Evolutionary conservation across 2,888 invertebrate species (phyloP).

Genomic region (Clistopyga incitator): DNA sequence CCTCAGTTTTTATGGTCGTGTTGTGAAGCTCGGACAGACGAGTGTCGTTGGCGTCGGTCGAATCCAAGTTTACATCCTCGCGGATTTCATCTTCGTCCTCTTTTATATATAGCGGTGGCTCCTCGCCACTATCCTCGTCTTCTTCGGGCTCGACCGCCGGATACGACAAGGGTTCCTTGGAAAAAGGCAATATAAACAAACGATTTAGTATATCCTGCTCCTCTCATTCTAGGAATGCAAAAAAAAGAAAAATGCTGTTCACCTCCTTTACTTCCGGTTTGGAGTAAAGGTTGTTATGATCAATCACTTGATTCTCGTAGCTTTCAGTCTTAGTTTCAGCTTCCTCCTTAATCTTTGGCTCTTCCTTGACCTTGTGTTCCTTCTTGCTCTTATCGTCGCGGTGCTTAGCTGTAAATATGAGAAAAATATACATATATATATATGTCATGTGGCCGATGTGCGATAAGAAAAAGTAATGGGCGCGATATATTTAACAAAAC

Average conservation of each 20-base stretch:
- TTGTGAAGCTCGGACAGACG: constrained; percentile 82
- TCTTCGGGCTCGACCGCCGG: constrained; percentile 83
- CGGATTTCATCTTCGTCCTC: constrained; percentile 84
- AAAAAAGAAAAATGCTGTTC: neutral
- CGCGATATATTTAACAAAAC: neutral
- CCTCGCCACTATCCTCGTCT: constrained; percentile 81
- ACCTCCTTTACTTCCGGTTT: constrained; percentile 69
- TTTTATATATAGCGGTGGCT: constrained; percentile 85
- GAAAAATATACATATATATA: neutral
- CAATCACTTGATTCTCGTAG: constrained; percentile 53
- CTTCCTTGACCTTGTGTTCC: constrained; percentile 82
- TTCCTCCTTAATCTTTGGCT: constrained; percentile 72
- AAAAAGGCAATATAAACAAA: constrained; percentile 48
- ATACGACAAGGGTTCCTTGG: constrained; percentile 62
- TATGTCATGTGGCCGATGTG: neutral
- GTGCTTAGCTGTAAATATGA: constrained; percentile 77
- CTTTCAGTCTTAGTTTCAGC: constrained; percentile 72
- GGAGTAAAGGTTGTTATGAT: constrained; percentile 60
- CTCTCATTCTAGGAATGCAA: neutral
- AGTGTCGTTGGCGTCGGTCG: constrained; percentile 79
- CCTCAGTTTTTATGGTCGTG: constrained; percentile 82
- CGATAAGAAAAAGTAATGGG: neutral
- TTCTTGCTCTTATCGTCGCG: constrained; percentile 86
- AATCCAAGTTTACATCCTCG: constrained; percentile 85
- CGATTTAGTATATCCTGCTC: neutral